These are phyloP conservation scores for Ectropis crepuscularia DNA, from an alignment of 2,888 invertebrate species.

Conservation along the genomic window DNA sequence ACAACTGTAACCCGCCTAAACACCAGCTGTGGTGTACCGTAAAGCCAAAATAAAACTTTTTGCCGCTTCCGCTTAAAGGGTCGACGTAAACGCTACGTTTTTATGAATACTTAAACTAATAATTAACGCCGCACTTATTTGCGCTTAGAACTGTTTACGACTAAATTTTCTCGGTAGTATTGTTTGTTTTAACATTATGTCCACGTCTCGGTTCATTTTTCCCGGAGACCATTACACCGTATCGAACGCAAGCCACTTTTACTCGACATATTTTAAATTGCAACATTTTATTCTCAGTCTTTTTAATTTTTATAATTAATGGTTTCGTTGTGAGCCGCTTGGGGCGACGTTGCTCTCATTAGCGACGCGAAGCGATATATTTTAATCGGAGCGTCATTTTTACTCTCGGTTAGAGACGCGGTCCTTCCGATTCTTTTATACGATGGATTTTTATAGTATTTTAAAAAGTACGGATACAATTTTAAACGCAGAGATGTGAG, in stretches of 20 bases:
- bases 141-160: conserved; percentile 71
- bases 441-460: conserved; percentile 9
- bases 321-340: conserved; percentile 55
- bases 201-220: conserved; percentile 65
- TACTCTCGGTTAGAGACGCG: conserved; percentile 3
- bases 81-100: conserved; percentile 57
- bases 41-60: conserved; percentile 61
- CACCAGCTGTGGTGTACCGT: conserved; percentile 62
- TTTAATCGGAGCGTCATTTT: conserved; percentile 36
- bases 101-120: conserved; percentile 77
- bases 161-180: conserved; percentile 65
- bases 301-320: conserved; percentile 71
- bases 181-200: conserved; percentile 65
- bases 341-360: conserved; percentile 41
- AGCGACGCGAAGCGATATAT: conserved; percentile 41
- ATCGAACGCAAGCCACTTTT: conserved; percentile 64
- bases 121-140: conserved; percentile 73
- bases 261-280: conserved; percentile 58
- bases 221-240: conserved; percentile 60
- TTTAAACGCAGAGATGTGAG: too few species aligned
- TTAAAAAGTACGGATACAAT: not conserved
- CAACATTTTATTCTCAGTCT: conserved; percentile 53
- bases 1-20: conserved; percentile 48
- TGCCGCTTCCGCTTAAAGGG: conserved; percentile 54
- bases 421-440: conserved; percentile 11